Conservation (phyloP, 2,113 vertebrate genomes). For the Pithys albifrons region DNA sequence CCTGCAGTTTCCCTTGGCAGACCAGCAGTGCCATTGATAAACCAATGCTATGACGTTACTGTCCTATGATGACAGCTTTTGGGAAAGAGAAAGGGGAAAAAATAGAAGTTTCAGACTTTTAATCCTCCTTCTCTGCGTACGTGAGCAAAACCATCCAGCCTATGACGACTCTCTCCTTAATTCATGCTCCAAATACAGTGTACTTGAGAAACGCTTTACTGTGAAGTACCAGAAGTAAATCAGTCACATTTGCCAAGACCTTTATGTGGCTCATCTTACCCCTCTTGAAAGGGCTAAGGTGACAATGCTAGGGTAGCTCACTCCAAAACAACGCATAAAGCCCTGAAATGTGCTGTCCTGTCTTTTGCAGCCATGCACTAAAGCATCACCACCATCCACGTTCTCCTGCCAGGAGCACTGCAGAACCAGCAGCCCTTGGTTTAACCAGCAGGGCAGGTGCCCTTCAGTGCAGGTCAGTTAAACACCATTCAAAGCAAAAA, state of each 20-base stretch:
- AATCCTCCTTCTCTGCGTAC: fast-evolving
- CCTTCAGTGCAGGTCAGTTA: neutral
- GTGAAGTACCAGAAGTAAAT: neutral
- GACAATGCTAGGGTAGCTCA: neutral
- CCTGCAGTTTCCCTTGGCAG: neutral
- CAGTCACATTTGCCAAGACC: neutral
- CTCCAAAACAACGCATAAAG: neutral
- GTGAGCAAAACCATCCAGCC: neutral
- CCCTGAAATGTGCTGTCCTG: neutral
- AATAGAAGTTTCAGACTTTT: neutral
- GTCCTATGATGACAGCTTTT: neutral
- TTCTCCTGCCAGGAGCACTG: neutral
- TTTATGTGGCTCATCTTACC: fast-evolving
- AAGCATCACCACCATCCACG: fast-evolving
- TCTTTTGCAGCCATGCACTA: neutral
- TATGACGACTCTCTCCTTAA: fast-evolving
- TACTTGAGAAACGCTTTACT: neutral
- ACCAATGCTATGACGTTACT: neutral
- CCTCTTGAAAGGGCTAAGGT: neutral
- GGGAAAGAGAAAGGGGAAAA: neutral
- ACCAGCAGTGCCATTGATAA: neutral
- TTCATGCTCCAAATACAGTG: neutral
- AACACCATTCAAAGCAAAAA: neutral
- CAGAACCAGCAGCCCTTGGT: neutral
- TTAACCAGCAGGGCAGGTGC: neutral